These are phyloP conservation scores for Apodemia hepburni DNA, from an alignment of 2,888 invertebrate genomes.

Conservation along the genomic window DNA sequence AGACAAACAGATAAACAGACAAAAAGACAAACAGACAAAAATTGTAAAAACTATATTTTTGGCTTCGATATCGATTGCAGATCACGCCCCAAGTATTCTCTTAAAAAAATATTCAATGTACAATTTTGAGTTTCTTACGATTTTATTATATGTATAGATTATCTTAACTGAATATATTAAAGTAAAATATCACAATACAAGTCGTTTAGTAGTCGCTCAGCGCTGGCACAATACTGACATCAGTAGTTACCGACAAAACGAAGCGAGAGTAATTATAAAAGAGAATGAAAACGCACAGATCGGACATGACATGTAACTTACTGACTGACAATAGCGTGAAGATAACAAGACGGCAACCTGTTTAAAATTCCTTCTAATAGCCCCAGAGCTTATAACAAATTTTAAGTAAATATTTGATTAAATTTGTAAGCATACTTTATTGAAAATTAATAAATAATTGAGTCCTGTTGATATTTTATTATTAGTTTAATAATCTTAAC, in stretches of 20 bases:
- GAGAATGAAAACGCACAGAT: slow-evolving; percentile 54
- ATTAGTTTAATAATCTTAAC: too few relatives aligned
- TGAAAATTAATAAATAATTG: too few relatives aligned
- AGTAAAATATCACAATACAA: slow-evolving; percentile 25
- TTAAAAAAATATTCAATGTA: too few relatives aligned
- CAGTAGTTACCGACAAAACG: slow-evolving; percentile 39
- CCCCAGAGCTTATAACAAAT: not conserved
- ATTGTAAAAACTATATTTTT: too few relatives aligned
- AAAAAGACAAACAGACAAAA: too few relatives aligned
- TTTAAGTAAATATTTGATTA: not conserved
- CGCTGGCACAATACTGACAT: slow-evolving; percentile 28
- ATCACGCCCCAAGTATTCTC: too few relatives aligned
- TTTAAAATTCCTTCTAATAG: slow-evolving; percentile 61
- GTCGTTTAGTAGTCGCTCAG: slow-evolving; percentile 23
- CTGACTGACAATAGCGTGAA: slow-evolving; percentile 52
- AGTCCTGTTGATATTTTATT: too few relatives aligned
- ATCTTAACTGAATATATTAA: slow-evolving; percentile 18
- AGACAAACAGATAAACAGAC: too few relatives aligned
- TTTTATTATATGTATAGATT: too few relatives aligned
- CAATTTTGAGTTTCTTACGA: too few relatives aligned
- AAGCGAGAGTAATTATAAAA: slow-evolving; percentile 54
- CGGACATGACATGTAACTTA: slow-evolving; percentile 53
- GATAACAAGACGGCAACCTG: slow-evolving; percentile 72
- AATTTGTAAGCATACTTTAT: too few relatives aligned
- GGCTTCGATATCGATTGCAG: too few relatives aligned